These are phyloP conservation scores for Lycopodina hypogea DNA, from an alignment of 37 sponge, comb jelly and placozoan species.

Conservation along the genomic window DNA sequence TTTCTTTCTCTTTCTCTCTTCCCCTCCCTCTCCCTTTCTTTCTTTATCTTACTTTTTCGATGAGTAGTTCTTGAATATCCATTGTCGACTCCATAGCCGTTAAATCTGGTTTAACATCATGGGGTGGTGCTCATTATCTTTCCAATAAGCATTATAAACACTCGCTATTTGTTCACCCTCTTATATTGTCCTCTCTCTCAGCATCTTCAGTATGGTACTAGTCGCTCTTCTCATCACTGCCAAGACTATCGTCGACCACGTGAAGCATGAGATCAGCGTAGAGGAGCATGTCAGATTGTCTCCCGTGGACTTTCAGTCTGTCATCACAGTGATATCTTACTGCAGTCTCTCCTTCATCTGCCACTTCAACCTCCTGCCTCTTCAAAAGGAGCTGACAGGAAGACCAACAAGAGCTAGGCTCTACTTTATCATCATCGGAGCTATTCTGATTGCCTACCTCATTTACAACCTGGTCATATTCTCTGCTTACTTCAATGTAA, in stretches of 20 bases:
- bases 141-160: too few relatives aligned
- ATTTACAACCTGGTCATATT: slow-evolving; percentile 62
- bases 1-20: too few relatives aligned
- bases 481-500: slow-evolving; percentile 54
- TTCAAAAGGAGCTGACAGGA: slow-evolving; percentile 60
- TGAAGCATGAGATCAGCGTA: neutral
- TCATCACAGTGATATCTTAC: slow-evolving; percentile 55
- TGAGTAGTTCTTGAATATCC: too few relatives aligned
- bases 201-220: slow-evolving; percentile 29
- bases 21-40: too few relatives aligned
- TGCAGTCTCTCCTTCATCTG: slow-evolving; percentile 71
- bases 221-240: slow-evolving; percentile 15
- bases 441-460: slow-evolving; percentile 44
- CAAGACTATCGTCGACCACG: slow-evolving; percentile 1
- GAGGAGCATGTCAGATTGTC: neutral
- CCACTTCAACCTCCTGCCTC: slow-evolving; percentile 77
- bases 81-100: too few relatives aligned
- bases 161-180: too few relatives aligned
- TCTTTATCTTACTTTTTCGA: too few relatives aligned
- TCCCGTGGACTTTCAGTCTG: slow-evolving; percentile 2
- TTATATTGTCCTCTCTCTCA: too few relatives aligned
- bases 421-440: slow-evolving; percentile 24
- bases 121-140: too few relatives aligned
- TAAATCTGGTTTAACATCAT: too few relatives aligned
- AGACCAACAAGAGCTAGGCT: slow-evolving; percentile 26